Evolutionary conservation across 2,797 vertebrate genomes (phyloP), one percentile per base, ranked within the genome.

Genomic region (Microtus californicus): DNA sequence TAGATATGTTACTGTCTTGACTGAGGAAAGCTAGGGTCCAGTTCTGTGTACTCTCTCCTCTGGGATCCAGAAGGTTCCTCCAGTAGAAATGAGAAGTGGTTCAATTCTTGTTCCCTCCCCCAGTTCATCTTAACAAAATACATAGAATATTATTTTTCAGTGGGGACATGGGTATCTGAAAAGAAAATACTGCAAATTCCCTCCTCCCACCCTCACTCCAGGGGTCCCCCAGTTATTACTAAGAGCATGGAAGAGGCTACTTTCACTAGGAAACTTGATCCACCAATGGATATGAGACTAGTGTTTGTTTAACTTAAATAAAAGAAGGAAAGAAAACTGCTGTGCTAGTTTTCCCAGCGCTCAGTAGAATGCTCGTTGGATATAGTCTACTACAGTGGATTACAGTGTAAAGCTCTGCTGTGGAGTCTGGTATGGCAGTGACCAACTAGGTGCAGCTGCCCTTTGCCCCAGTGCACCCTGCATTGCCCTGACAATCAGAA

Each of bases 261-360:
- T 95, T 95, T 96, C 43, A 94, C 31, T 85, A 87, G 82, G 59
- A 80, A 43, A 91, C 61, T 87, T 91, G 45, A 45, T 83, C 81
- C 87, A 56, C 61, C 87, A 91, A 87, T 88, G 61, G 63, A 25
- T 83, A 83, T 71, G 12, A 48, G 77, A 17, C 34, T 79, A 94
- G 88, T 93, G 51, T 82, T 76, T 92, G 45, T 73, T 94, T 69
- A 93, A 61, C 71, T 91, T 95, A 93, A 95, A 94, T 63, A 87
- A 87, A 93, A 93, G 17, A 56, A 88, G 54, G 37, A 43, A 34
- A 34, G 45, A 91, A 94, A 95, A 85, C 2, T 61, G 27, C 43
- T 81, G 45, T 81, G 69, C 25, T 67, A 25, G 34, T 67, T 91
- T 87, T 73, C 63, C 45, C 69, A 54, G 59, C 37, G 91, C 78